Evolutionary conservation across 2,113 vertebrate species (phyloP).

Genomic region (Nothobranchius furzeri): DNA sequence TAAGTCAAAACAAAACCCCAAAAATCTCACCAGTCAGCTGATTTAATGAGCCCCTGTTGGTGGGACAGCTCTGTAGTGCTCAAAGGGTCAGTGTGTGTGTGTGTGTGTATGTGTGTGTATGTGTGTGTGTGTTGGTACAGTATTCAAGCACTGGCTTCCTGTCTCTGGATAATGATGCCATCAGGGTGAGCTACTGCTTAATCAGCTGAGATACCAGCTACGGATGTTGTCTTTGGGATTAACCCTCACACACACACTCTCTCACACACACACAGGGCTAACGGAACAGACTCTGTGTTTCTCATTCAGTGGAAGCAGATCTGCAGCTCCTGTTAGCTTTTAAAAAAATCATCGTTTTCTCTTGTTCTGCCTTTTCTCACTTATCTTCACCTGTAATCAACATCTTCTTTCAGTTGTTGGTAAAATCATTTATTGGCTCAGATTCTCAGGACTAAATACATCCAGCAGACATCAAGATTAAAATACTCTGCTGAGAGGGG

Average conservation of each 20-base stretch:
- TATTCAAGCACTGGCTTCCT: conserved; percentile 46
- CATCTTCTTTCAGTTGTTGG: too few species aligned
- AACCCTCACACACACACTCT: conserved; percentile 26
- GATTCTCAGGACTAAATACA: too few species aligned
- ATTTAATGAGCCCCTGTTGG: too few species aligned
- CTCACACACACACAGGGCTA: conserved; percentile 16
- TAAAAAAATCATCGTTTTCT: not conserved
- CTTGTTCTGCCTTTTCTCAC: too few species aligned
- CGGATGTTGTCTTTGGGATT: conserved; percentile 61
- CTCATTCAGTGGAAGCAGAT: too few species aligned
- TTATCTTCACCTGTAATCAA: too few species aligned
- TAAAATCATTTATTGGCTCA: too few species aligned
- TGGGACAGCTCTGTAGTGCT: not conserved
- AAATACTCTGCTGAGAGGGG: too few species aligned
- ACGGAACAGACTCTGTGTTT: conserved; percentile 8
- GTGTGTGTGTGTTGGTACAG: not conserved
- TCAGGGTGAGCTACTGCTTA: conserved; percentile 37
- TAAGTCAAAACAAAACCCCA: too few species aligned
- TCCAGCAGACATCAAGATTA: too few species aligned
- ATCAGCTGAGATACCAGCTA: conserved; percentile 50
- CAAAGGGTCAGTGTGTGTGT: conserved; percentile 5
- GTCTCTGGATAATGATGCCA: conserved; percentile 62
- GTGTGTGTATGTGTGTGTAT: conserved; percentile 22
- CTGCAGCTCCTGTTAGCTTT: not conserved
- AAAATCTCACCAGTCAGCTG: too few species aligned